Evolutionary conservation across 2,113 vertebrate species (phyloP).

Genomic region (Lethenteron camtschaticum): DNA sequence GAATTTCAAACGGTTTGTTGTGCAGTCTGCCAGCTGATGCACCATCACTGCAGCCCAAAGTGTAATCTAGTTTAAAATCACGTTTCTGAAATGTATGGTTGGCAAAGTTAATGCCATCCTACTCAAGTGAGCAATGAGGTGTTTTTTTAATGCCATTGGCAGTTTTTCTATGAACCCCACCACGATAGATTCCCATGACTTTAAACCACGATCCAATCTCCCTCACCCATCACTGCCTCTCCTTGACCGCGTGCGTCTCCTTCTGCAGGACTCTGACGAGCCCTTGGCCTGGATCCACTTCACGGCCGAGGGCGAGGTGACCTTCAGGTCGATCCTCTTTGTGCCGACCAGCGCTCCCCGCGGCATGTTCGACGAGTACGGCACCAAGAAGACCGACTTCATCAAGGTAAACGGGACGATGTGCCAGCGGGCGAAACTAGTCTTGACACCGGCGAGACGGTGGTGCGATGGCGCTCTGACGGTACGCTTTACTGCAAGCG

Average conservation of each 20-base stretch:
- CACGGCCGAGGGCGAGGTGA: conserved; percentile 91
- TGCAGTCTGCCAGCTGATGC: neutral
- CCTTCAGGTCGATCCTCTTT: conserved; percentile 91
- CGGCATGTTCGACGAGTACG: conserved; percentile 88
- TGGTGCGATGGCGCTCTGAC: no score
- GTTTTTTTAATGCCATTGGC: neutral
- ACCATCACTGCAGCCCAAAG: no score
- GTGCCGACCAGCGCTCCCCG: conserved; percentile 70
- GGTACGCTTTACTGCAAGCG: neutral
- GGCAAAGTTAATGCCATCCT: neutral
- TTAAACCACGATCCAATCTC: no score
- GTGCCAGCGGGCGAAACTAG: no score
- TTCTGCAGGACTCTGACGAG: conserved; percentile 53
- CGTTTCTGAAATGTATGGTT: neutral
- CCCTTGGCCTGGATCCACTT: conserved; percentile 81
- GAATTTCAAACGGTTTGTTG: neutral
- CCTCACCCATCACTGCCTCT: no score
- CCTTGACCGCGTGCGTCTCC: no score
- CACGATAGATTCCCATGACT: no score
- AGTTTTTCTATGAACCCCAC: neutral
- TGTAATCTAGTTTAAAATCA: neutral
- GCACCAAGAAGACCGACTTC: conserved; percentile 90
- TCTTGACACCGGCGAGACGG: no score
- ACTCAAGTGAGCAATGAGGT: neutral
- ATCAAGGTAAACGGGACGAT: conserved; percentile 44